phyloP scores from a whole-genome alignment of 2,888 invertebrate genomes.

The Leptopilina syphax region DNA sequence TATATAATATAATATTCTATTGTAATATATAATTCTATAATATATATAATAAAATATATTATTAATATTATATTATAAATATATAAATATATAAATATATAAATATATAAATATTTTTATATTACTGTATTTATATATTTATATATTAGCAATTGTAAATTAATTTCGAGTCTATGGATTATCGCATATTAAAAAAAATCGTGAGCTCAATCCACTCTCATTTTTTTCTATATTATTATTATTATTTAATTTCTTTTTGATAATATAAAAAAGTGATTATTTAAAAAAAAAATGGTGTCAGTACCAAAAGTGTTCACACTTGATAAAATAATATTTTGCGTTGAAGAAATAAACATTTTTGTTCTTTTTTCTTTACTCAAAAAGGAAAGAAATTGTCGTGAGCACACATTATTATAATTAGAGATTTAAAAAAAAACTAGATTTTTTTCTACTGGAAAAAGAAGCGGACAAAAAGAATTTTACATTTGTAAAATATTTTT shows the following conservation, averaged over 20 bases:
- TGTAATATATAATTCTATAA: too few relatives aligned
- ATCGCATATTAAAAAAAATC: slow-evolving; percentile 21
- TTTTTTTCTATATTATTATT: neutral
- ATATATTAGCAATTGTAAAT: slow-evolving; percentile 20
- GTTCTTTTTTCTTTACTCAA: too few relatives aligned
- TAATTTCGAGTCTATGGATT: slow-evolving; percentile 36
- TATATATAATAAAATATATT: too few relatives aligned
- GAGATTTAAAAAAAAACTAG: too few relatives aligned
- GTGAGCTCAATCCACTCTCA: slow-evolving; percentile 35
- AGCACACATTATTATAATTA: neutral
- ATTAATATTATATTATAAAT: neutral
- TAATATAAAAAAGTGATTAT: neutral
- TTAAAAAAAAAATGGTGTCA: slow-evolving; percentile 46
- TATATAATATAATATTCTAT: too few relatives aligned
- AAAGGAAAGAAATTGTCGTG: slow-evolving; percentile 1
- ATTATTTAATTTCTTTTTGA: neutral
- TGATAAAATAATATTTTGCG: slow-evolving; percentile 13
- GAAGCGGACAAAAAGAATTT: slow-evolving; percentile 49
- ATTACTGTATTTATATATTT: too few relatives aligned
- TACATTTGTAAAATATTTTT: slow-evolving; percentile 49
- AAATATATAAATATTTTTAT: neutral
- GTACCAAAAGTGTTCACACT: slow-evolving; percentile 63
- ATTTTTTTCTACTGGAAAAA: neutral
- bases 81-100: slow-evolving; percentile 49
- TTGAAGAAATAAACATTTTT: too few relatives aligned